A percentile compares a stretch with the other conserved stretches of the same genome.
These are phyloP conservation scores for Schizopygopsis malacanthus DNA, from an alignment of 2,797 vertebrate species.

Conservation along the genomic window DNA sequence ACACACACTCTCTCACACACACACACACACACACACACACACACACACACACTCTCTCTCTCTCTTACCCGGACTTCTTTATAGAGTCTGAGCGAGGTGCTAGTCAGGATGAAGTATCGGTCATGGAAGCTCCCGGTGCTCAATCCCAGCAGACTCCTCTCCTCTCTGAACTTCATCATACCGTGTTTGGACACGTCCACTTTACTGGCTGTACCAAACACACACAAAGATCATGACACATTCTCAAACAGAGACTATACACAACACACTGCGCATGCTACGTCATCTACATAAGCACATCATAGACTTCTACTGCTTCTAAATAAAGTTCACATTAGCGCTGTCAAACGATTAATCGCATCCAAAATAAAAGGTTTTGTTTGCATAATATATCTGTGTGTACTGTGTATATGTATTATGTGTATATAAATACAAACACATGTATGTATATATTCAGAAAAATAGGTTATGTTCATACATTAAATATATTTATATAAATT, in stretches of 20 bases:
- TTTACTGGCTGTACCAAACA: constrained; percentile 80
- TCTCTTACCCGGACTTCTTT: constrained; percentile 89
- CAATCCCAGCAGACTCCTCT: constrained; percentile 85
- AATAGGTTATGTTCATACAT: too few relatives aligned
- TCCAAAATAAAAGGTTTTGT: too few relatives aligned
- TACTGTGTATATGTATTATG: too few relatives aligned
- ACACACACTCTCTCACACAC: too few relatives aligned
- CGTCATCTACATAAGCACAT: background rate
- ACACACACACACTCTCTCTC: too few relatives aligned
- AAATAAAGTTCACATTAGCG: background rate
- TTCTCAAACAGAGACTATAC: constrained; percentile 11
- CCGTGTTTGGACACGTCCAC: constrained; percentile 88
- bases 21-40: too few relatives aligned
- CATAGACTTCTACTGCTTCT: background rate
- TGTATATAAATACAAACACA: too few relatives aligned
- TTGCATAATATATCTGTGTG: too few relatives aligned
- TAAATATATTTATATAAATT: too few relatives aligned
- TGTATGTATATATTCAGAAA: too few relatives aligned
- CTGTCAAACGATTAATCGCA: too few relatives aligned
- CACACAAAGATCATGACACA: constrained; percentile 21
- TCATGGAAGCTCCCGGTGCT: constrained; percentile 86
- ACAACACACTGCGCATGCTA: background rate
- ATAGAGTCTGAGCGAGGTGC: constrained; percentile 87
- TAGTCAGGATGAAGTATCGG: constrained; percentile 92
- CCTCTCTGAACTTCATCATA: constrained; percentile 91